These are phyloP conservation scores for Eilema sororculum DNA, from an alignment of 2,888 invertebrate species.

Conservation along the genomic window DNA sequence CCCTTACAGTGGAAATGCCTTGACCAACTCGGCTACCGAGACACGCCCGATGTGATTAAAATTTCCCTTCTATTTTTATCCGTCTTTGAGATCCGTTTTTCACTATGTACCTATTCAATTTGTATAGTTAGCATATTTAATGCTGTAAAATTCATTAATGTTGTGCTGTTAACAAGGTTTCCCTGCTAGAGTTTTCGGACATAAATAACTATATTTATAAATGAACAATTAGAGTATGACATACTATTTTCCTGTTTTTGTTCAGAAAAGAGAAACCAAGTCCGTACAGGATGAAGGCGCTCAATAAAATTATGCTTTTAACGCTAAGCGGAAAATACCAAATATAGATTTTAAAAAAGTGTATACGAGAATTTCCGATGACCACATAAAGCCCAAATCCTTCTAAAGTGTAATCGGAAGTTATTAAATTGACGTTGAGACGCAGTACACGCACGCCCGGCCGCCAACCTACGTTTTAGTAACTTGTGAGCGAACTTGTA, in stretches of 20 bases:
- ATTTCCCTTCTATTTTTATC: too few species aligned
- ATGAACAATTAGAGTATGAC: background rate
- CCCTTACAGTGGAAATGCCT: too few species aligned
- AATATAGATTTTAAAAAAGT: background rate
- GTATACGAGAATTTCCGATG: background rate
- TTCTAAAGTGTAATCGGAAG: background rate
- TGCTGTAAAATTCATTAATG: too few species aligned
- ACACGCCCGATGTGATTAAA: too few species aligned
- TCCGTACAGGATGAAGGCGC: background rate
- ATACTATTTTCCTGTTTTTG: background rate
- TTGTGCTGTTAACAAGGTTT: too few species aligned
- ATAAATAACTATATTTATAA: too few species aligned
- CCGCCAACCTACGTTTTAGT: background rate
- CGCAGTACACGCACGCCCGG: background rate
- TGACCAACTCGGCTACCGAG: too few species aligned
- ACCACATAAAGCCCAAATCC: background rate
- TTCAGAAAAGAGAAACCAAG: background rate
- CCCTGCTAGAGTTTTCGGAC: too few species aligned
- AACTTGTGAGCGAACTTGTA: too few species aligned
- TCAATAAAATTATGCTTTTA: background rate
- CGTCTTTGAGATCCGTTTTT: too few species aligned
- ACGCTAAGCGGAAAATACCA: constrained; percentile 3
- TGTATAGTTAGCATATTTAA: too few species aligned
- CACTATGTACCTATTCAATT: too few species aligned
- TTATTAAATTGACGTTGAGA: background rate